Evolutionary conservation across 1,140 invertebrate genomes (phyloP), one percentile per base, ranked within the genome.

Genomic region (Triops longicaudatus): DNA sequence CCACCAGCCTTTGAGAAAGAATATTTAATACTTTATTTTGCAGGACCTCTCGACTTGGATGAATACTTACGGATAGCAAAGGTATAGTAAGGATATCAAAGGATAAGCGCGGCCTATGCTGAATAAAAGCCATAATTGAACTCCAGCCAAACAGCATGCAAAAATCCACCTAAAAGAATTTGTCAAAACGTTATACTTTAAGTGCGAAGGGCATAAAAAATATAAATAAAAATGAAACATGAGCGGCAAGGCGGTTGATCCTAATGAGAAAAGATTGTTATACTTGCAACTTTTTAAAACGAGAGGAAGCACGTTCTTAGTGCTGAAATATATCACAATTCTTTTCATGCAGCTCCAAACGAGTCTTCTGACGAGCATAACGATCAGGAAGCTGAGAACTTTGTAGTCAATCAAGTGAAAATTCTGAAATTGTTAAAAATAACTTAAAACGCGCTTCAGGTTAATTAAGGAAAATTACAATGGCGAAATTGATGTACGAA

Each of bases 381-480:
- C 88, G 77, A 91, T 84, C 79, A 97, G 92, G 82, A 98, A 93
- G 79, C 89, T 85, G 31, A 96, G 87, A 28, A 98, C 84, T 83
- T 97, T 91, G 12, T 89, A 89, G 84, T 98, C 95, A 82, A 98
- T 97, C 73, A 98, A 85, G 83, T 98, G 94, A 84, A 97, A 95
- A 86, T 98, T 97, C 96, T 98, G 87, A 63, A 91, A 92, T 81
- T 81, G 81, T 80, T 22, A 27, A 76, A 17, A 76, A 22, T 63
- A n/a, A 63, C 10, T 63, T 12, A 12, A 12, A 17, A 63, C 17
- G 17, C 22, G 17, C 50, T 26, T 37, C n/a, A 73, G 10, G 78
- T 63, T 37, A 75, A 28, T 10, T 9, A 31, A 71, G 26, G 26
- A 26, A 76, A 86, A 88, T 86, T 86, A 97, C 95, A 90, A 98